A percentile compares a stretch with the other conserved stretches of the same genome.
These are phyloP conservation scores for Dreissena rostriformis DNA, from an alignment of 1,140 invertebrate species.

Conservation along the genomic window DNA sequence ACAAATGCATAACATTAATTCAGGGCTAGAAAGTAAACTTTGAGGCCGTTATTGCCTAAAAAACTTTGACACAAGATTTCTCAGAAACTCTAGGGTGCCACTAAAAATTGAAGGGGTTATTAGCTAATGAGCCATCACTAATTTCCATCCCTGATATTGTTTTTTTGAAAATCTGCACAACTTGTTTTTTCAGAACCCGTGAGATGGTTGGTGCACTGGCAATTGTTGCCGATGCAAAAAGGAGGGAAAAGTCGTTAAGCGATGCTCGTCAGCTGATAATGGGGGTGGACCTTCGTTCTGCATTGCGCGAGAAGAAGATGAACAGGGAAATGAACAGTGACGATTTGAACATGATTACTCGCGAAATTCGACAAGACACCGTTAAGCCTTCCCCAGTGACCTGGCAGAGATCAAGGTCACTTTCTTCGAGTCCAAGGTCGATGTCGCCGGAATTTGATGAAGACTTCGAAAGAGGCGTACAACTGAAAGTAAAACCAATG, in stretches of 20 bases:
- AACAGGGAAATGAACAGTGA: not conserved
- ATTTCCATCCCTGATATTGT: not conserved
- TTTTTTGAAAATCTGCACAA: not conserved
- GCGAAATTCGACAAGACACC: not conserved
- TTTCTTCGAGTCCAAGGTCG: not conserved
- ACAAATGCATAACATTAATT: too few relatives aligned
- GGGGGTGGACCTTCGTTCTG: constrained; percentile 36
- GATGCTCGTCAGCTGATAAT: constrained; percentile 49
- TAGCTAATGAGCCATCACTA: too few relatives aligned
- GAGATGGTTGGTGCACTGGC: constrained; percentile 41
- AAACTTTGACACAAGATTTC: too few relatives aligned
- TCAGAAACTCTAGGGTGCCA: too few relatives aligned
- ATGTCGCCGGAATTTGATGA: constrained; percentile 12
- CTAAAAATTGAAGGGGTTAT: too few relatives aligned
- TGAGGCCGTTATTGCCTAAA: too few relatives aligned
- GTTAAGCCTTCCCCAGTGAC: constrained; percentile 1
- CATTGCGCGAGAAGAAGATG: constrained; percentile 45
- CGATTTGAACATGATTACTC: not conserved
- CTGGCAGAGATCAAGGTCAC: constrained; percentile 28
- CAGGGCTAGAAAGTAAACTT: too few relatives aligned
- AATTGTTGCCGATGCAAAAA: constrained; percentile 51
- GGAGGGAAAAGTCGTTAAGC: constrained; percentile 31
- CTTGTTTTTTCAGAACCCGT: constrained; percentile 9
- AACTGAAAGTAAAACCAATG: constrained; percentile 38
- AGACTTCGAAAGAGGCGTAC: not conserved